A percentile compares a stretch with the other conserved stretches of the same genome.
phyloP scores from a whole-genome alignment of 2,113 vertebrate genomes.

The Uropsilus gracilis region DNA sequence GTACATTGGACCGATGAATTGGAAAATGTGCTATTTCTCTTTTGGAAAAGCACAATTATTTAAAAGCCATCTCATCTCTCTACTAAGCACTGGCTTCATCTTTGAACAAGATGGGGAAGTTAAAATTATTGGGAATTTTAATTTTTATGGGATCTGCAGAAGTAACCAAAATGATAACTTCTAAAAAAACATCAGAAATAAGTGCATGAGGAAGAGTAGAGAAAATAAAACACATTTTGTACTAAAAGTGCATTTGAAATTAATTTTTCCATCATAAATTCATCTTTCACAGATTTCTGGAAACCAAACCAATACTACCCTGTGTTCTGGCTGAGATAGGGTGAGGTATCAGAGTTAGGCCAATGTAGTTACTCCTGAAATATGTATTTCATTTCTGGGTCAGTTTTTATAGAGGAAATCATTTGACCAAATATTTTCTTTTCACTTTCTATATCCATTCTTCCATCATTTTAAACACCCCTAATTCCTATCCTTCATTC shows the following conservation, averaged over 20 bases:
- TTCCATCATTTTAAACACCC: neutral
- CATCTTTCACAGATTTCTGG: neutral
- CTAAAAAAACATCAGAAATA: slow-evolving; percentile 55
- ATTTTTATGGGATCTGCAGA: slow-evolving; percentile 51
- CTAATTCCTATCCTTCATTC: neutral
- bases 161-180: slow-evolving; percentile 38
- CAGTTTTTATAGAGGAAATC: slow-evolving; percentile 1
- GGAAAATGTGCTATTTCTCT: neutral
- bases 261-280: slow-evolving; percentile 42
- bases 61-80: neutral
- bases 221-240: slow-evolving; percentile 29
- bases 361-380: neutral
- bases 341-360: neutral
- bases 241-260: slow-evolving; percentile 53
- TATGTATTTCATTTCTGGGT: slow-evolving; percentile 9
- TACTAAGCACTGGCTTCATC: neutral
- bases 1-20: neutral
- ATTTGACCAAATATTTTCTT: neutral
- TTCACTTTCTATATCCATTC: neutral
- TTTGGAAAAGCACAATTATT: slow-evolving; percentile 15
- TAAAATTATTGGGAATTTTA: slow-evolving; percentile 36
- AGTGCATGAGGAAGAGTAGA: neutral
- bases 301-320: slow-evolving; percentile 26
- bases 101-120: slow-evolving; percentile 39
- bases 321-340: neutral